Percentiles rank a stretch among this genome's conserved stretches.
These are phyloP conservation scores for Platynereis dumerilii DNA, from an alignment of 2,888 invertebrate species.

Conservation along the genomic window DNA sequence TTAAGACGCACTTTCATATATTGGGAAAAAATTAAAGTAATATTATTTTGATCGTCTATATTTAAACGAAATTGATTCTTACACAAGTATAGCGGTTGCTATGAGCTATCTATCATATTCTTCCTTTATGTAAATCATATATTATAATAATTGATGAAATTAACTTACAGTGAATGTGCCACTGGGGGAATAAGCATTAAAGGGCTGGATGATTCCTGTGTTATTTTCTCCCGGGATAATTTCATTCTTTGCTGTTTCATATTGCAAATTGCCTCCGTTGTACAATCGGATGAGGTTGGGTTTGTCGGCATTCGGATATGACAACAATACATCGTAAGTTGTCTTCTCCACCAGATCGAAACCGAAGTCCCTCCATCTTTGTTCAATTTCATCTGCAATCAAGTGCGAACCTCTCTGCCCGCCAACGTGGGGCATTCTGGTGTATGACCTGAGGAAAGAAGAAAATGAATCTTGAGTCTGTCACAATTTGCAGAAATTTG, in stretches of 20 bases:
- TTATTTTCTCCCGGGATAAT: constrained; percentile 42
- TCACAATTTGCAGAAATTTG: no score
- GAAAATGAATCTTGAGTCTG: no score
- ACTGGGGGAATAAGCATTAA: constrained; percentile 50
- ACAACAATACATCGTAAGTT: constrained; percentile 49
- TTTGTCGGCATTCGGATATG: constrained; percentile 42
- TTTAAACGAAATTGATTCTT: no score
- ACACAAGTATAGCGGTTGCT: no score
- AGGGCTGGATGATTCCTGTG: constrained; percentile 47
- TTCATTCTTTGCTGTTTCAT: constrained; percentile 35
- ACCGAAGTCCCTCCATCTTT: not conserved
- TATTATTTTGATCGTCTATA: no score
- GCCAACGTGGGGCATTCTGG: not conserved
- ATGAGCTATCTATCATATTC: no score
- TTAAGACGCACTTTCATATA: no score
- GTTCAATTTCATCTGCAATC: not conserved
- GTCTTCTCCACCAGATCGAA: constrained; percentile 36
- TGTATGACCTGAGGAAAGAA: no score
- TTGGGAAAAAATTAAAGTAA: no score
- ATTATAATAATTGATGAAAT: no score
- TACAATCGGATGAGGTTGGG: constrained; percentile 41
- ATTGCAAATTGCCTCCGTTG: constrained; percentile 26
- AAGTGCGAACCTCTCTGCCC: not conserved
- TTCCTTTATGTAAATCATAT: no score
- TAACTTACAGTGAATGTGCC: constrained; percentile 38